Base-by-base conservation (phyloP, 2,888 invertebrate species). In the Latrodectus elegans region DNA sequence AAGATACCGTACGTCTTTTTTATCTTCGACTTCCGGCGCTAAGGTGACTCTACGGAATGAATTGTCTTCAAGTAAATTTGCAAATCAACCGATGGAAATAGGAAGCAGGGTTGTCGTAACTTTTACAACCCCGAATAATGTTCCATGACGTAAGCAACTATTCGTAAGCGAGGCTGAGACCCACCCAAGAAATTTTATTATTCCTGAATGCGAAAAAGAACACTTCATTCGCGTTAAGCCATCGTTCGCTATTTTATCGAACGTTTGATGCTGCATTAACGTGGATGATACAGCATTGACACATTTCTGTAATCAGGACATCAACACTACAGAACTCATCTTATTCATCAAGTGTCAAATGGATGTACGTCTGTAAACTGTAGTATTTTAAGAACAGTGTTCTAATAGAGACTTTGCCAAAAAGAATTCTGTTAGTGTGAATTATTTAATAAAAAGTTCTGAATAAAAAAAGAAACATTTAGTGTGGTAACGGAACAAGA, bases 21-120 rank as follows among this genome's bases (percentile, higher is more conserved):
- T 60, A 60, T 60, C 12, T 60, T 71, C 77, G 1, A 76, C 80
- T 86, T 86, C 86, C 86, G 80, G 64, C 65, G 79, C 55, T 73
- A 78, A 78, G 79, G 80, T 70, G 74, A 86, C 75, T 85, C 65
- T 38, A 60, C 75, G 38, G 64, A 81, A 55, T 79, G 74, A 65
- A 81, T 86, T 79, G 79, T 81, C 70, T 80, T 51, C 53, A 67
- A 49, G 60, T 75, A 60, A 64, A 80, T 86, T 80, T 86, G 86
- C 70, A 76, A 86, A 80, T 79, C 70, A 26, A 12, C n/a, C 60
- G 60, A 22, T 55, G 17, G 76, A 71, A 72, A 60, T 15, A 86
- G 86, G 86, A 86, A 86, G 71, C 70, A 53, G 64, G 38, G 22
- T 68, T 86, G 76, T 81, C 72, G 86, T 80, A 86, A 86, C 53